Conservation (phyloP, 2,888 invertebrate genomes). For the Epinotia brunnichana region DNA sequence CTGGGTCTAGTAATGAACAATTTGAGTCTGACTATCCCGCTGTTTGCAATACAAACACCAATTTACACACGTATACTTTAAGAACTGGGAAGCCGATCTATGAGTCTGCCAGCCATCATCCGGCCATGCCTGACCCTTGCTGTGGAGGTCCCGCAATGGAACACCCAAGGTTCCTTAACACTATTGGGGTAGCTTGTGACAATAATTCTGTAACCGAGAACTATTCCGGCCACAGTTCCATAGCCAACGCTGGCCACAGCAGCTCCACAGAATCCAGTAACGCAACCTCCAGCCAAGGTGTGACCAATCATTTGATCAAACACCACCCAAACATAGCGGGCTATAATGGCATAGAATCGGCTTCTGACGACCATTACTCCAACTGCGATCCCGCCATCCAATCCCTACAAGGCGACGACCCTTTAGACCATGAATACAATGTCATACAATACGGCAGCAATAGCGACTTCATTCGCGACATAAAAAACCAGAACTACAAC, state of each 20-base stretch:
- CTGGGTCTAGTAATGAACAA: conserved; percentile 92
- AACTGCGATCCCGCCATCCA: conserved; percentile 82
- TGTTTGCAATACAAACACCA: conserved; percentile 93
- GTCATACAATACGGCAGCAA: conserved; percentile 82
- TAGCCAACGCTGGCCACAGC: conserved; percentile 81
- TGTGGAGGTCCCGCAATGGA: conserved; percentile 75
- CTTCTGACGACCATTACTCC: conserved; percentile 81
- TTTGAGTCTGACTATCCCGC: conserved; percentile 93
- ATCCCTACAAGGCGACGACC: conserved; percentile 78
- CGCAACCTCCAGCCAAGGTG: conserved; percentile 80
- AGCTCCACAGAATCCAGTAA: conserved; percentile 82
- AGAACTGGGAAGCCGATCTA: conserved; percentile 90
- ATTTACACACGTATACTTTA: conserved; percentile 91
- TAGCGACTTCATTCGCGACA: conserved; percentile 78
- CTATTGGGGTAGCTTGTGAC: conserved; percentile 83
- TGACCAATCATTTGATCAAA: conserved; percentile 80
- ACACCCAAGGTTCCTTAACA: conserved; percentile 80
- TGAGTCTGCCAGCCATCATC: conserved; percentile 82
- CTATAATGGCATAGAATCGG: conserved; percentile 80
- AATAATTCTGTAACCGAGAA: conserved; percentile 86
- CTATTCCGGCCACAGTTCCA: conserved; percentile 85
- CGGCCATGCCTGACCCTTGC: conserved; percentile 72
- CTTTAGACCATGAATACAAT: conserved; percentile 80
- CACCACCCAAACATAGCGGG: conserved; percentile 75
- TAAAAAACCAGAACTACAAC: conserved; percentile 83